These are phyloP conservation scores for Colletes collaris DNA, from an alignment of 2,888 invertebrate species.

Conservation along the genomic window DNA sequence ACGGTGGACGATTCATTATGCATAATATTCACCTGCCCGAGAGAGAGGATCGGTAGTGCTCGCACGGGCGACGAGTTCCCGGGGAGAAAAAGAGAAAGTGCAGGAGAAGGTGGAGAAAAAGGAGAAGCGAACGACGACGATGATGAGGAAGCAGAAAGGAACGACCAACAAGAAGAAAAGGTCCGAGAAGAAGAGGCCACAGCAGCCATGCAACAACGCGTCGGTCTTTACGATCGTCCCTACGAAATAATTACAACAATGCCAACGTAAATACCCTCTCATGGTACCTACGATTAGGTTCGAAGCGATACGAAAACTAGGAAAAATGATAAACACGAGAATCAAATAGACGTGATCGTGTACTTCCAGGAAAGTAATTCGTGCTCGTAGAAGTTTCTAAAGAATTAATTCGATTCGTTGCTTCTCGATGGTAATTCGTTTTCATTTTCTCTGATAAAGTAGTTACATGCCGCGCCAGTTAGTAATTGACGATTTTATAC, in stretches of 20 bases:
- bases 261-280: slow-evolving; percentile 69
- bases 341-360: not conserved
- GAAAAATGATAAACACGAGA: no score
- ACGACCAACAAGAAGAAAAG: slow-evolving; percentile 7
- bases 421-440: not conserved
- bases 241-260: slow-evolving; percentile 74
- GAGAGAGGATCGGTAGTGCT: slow-evolving; percentile 45
- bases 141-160: slow-evolving; percentile 34
- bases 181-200: slow-evolving; percentile 22
- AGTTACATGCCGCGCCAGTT: not conserved
- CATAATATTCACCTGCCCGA: slow-evolving; percentile 72
- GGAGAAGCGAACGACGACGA: slow-evolving; percentile 26
- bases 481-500: slow-evolving; percentile 36
- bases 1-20: slow-evolving; percentile 70
- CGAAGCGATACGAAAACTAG: no score
- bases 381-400: not conserved
- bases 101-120: slow-evolving; percentile 24
- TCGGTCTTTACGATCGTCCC: slow-evolving; percentile 67
- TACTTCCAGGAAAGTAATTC: no score
- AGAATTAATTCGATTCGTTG: not conserved
- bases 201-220: slow-evolving; percentile 65
- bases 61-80: slow-evolving; percentile 51
- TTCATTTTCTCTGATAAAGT: not conserved
- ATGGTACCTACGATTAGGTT: slow-evolving; percentile 45
- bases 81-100: slow-evolving; percentile 50